Conservation (phyloP, 1,140 invertebrate species). For the Drosophila subpulchrella region DNA sequence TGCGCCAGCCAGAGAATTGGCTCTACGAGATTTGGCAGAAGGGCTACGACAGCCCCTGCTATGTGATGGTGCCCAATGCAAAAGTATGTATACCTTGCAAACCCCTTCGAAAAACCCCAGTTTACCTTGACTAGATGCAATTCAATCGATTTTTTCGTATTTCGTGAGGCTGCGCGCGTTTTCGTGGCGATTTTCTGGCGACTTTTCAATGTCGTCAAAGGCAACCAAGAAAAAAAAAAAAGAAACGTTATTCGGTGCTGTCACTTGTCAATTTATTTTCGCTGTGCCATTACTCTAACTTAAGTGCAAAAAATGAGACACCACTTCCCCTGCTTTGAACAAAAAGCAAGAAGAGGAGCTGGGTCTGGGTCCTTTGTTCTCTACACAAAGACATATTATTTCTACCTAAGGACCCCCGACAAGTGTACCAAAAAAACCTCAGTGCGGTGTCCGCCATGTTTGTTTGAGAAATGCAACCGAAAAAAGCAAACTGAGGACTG, state of each 20-base stretch:
- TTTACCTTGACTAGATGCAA: conserved; percentile 62
- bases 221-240: conserved; percentile 8
- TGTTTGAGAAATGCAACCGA: conserved; percentile 52
- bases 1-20: conserved; percentile 85
- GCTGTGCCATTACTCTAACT: conserved; percentile 13
- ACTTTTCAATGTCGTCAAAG: conserved; percentile 48
- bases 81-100: conserved; percentile 85
- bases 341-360: background rate
- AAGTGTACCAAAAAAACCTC: conserved; percentile 39
- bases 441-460: conserved; percentile 38
- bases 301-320: background rate
- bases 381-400: conserved; percentile 18
- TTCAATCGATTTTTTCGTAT: conserved; percentile 73
- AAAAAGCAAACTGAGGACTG: conserved; percentile 42
- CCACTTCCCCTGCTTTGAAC: background rate
- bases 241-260: conserved; percentile 2
- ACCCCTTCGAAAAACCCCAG: conserved; percentile 6
- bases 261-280: conserved; percentile 28
- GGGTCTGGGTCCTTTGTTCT: conserved; percentile 45
- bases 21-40: conserved; percentile 88
- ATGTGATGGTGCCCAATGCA: conserved; percentile 88
- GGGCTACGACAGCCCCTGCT: conserved; percentile 87
- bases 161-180: conserved; percentile 49
- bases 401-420: conserved; percentile 43
- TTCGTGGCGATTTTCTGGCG: conserved; percentile 30